Evolutionary conservation across 2,888 invertebrate genomes (phyloP).

Genomic region (Thumatha senex): DNA sequence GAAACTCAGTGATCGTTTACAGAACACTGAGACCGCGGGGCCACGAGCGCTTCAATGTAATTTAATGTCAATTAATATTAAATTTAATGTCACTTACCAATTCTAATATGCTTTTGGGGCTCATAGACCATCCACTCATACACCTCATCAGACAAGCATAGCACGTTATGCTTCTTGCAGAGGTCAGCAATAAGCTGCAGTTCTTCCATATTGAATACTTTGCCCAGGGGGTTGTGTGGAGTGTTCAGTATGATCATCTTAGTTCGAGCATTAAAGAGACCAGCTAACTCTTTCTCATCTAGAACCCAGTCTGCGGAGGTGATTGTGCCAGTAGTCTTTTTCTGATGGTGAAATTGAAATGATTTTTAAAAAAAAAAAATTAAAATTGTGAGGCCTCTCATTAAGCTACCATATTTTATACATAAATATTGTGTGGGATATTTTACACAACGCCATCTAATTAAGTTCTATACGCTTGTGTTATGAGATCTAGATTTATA

Average conservation of each 20-base stretch:
- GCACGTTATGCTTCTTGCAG: slow-evolving; percentile 95
- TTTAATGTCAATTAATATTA: neutral
- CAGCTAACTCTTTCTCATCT: slow-evolving; percentile 90
- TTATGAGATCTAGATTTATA: too few relatives aligned
- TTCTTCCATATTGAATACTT: slow-evolving; percentile 89
- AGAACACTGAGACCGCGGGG: too few relatives aligned
- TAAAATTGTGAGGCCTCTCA: too few relatives aligned
- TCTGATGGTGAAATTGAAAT: slow-evolving; percentile 11
- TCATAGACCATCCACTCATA: slow-evolving; percentile 98
- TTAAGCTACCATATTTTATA: too few relatives aligned
- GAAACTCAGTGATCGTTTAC: too few relatives aligned
- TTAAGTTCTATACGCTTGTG: too few relatives aligned
- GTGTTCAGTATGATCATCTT: slow-evolving; percentile 98
- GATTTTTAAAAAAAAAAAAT: too few relatives aligned
- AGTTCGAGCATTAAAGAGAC: slow-evolving; percentile 93
- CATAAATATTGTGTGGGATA: too few relatives aligned
- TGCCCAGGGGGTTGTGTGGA: slow-evolving; percentile 98
- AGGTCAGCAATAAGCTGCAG: slow-evolving; percentile 91
- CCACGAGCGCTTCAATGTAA: too few relatives aligned
- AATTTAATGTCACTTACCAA: slow-evolving; percentile 85
- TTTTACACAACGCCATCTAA: too few relatives aligned
- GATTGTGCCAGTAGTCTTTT: slow-evolving; percentile 62
- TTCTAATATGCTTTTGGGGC: slow-evolving; percentile 92
- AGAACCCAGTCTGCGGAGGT: slow-evolving; percentile 95
- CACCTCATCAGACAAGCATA: slow-evolving; percentile 98